Base-by-base conservation (phyloP, 2,113 vertebrate genomes). In the Campylorhamphus procurvoides region DNA sequence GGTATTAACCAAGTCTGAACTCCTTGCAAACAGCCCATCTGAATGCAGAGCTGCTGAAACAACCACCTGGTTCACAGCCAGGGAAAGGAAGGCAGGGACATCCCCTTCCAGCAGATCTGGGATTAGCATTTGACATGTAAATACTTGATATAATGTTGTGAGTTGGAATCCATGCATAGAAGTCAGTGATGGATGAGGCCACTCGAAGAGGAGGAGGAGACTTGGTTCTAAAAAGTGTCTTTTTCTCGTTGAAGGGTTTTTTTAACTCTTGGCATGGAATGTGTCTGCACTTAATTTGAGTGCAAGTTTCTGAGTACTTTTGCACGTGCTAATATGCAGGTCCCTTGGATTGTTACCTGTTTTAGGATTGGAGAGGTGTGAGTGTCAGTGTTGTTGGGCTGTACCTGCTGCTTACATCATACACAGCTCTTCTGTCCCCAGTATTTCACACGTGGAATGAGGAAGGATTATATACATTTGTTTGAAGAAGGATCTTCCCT, bases 391-490 rank as follows among this genome's bases (percentile, higher is more conserved):
- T 7, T 55, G 17, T 39, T 74, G 64, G 37, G 5, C 27, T 92
- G 29, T 18, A 13, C 0, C 0, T 11, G 24, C 47, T 64, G 25
- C 52, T 66, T 42, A 11, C 0, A 0, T 49, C 25, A 11, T 3
- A 7, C 10, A 1, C 18, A 25, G 28, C 14, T 40, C 44, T 76
- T 37, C 60, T 72, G 33, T 59, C 53, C 15, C 39, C 33, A 9
- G 0, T 33, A 4, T 59, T 53, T 84, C 33, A 24, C 2, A 0
- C 18, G 31, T 16, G 37, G n/a, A 46, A 29, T 7, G 35, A 55
- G 42, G 39, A 71, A 55, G 39, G 46, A 53, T 3, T 33, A 1
- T 9, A 12, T n/a, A 25, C 15, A 23, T 42, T 46, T 1, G 0
- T 46, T 79, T 25, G 20, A 39, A 42, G 73, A 56, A 49, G 39